Conservation (phyloP, 2,888 invertebrate species). For the Cantharis lateralis region DNA sequence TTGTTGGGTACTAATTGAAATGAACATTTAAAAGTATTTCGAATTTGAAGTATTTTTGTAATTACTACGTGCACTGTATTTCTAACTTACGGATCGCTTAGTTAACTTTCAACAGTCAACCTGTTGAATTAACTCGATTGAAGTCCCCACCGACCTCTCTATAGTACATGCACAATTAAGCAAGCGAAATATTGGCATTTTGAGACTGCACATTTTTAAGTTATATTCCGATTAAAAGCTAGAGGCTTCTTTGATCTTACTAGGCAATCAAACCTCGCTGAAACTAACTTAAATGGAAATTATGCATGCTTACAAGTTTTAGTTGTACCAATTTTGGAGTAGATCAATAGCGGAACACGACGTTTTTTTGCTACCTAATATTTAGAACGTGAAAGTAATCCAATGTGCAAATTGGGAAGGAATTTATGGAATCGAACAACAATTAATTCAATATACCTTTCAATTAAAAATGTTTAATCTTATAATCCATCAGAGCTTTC, state of each 20-base stretch:
- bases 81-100: neutral
- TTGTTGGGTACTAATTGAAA: neutral
- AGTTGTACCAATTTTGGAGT: neutral
- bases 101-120: neutral
- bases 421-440: neutral
- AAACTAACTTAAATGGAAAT: neutral
- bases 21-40: neutral
- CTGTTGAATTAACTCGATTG: neutral
- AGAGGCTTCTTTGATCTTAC: neutral
- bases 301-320: neutral
- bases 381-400: too few relatives aligned
- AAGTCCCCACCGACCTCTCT: neutral
- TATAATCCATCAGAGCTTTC: neutral
- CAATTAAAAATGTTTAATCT: neutral
- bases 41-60: neutral
- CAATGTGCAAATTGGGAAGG: too few relatives aligned
- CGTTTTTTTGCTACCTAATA: neutral
- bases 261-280: neutral
- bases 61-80: neutral
- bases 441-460: neutral
- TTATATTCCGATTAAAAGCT: neutral
- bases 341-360: neutral
- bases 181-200: neutral
- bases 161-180: neutral
- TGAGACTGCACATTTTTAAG: neutral